Conservation (phyloP, 1,140 invertebrate species). For the Neodiprion fabricii region DNA sequence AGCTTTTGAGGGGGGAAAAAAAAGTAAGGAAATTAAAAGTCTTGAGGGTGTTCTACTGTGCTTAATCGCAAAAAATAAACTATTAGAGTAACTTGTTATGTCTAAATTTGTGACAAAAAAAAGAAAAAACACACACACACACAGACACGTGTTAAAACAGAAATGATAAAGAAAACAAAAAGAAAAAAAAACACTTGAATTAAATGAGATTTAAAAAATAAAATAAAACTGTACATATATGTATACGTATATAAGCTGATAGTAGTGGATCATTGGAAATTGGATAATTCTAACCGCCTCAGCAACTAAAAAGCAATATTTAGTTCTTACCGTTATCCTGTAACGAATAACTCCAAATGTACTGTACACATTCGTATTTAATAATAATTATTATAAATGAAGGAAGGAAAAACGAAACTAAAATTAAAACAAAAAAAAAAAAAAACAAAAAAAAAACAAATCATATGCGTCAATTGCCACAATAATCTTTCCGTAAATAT, state of each 20-base stretch:
- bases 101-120: too few relatives aligned
- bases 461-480: not conserved
- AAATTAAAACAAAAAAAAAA: conserved; percentile 42
- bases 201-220: conserved; percentile 14
- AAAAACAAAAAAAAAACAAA: not conserved
- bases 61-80: too few relatives aligned
- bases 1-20: too few relatives aligned
- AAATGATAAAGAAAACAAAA: too few relatives aligned
- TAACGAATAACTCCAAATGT: conserved; percentile 55
- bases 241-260: conserved; percentile 49
- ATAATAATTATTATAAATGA: conserved; percentile 60
- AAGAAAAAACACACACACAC: too few relatives aligned
- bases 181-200: too few relatives aligned
- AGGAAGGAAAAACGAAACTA: conserved; percentile 31
- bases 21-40: too few relatives aligned
- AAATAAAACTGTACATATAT: conserved; percentile 12
- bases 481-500: not conserved
- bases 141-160: too few relatives aligned
- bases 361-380: conserved; percentile 50
- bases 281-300: conserved; percentile 46
- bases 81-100: too few relatives aligned
- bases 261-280: conserved; percentile 46
- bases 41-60: not conserved
- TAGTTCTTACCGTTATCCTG: conserved; percentile 52
- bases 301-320: conserved; percentile 57